These are phyloP conservation scores for Chaetops frenatus DNA, from an alignment of 2,113 vertebrate species.

Conservation along the genomic window DNA sequence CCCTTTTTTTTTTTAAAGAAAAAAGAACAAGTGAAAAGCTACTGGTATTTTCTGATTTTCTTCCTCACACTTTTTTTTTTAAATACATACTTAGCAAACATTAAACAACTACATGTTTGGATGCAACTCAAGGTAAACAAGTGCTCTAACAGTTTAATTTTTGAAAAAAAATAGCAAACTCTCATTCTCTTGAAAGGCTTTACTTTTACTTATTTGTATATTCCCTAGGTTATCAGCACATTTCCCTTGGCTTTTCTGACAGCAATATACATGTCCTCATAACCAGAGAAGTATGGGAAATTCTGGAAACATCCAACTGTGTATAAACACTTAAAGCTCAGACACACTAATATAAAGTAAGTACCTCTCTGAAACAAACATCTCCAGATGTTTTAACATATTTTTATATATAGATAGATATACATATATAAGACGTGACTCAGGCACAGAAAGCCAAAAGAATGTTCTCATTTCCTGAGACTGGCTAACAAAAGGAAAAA, in stretches of 20 bases:
- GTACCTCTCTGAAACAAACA: slow-evolving; percentile 12
- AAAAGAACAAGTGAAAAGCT: not conserved
- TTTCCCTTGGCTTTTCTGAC: not conserved
- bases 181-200: not conserved
- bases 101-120: not conserved
- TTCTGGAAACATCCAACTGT: not conserved
- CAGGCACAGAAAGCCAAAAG: slow-evolving; percentile 38
- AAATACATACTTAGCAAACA: not conserved
- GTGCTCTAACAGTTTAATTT: not conserved
- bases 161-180: not conserved
- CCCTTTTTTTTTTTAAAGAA: not conserved
- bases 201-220: not conserved
- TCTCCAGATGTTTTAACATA: slow-evolving; percentile 42
- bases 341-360: not conserved
- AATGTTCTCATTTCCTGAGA: slow-evolving; percentile 64
- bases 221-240: not conserved
- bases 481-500: slow-evolving; percentile 39
- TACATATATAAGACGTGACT: slow-evolving; percentile 41
- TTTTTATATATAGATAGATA: not conserved
- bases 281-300: slow-evolving; percentile 39
- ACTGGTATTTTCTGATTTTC: not conserved
- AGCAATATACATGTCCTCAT: not conserved
- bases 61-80: not conserved
- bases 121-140: not conserved
- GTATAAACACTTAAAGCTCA: not conserved